Conservation (phyloP, 2,888 invertebrate species). For the Ischnura elegans region DNA sequence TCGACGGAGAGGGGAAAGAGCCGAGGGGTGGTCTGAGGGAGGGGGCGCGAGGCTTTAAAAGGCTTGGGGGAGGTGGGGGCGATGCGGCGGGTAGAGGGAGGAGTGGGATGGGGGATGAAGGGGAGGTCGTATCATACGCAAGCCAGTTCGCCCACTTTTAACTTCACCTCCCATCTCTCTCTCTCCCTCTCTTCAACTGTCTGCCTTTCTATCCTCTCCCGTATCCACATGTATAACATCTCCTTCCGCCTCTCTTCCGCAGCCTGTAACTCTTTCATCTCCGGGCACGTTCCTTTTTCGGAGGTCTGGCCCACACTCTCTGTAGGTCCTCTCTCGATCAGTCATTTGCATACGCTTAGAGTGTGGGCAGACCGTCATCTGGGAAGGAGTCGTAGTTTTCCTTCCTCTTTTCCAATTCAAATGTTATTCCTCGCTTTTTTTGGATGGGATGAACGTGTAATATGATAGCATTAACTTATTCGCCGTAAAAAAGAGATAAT, state of each 20-base stretch:
- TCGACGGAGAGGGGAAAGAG: constrained; percentile 3
- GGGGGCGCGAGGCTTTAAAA: background rate
- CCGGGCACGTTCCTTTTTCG: background rate
- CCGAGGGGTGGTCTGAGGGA: background rate
- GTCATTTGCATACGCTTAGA: background rate
- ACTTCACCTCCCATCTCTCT: background rate
- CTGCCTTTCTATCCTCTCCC: background rate
- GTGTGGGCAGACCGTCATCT: background rate
- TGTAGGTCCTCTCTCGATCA: no score
- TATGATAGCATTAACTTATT: background rate
- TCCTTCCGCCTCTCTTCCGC: constrained; percentile 23
- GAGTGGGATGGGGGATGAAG: background rate
- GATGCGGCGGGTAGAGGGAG: background rate
- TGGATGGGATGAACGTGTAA: background rate
- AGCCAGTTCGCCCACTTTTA: constrained; percentile 66
- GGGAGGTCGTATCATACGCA: constrained; percentile 38
- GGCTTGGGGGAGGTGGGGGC: background rate
- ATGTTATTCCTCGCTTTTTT: background rate
- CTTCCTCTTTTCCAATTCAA: background rate
- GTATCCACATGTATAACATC: no score
- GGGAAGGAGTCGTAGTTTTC: background rate
- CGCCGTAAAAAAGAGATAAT: background rate
- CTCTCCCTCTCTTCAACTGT: background rate
- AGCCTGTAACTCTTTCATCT: background rate
- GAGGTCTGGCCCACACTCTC: background rate